These are phyloP conservation scores for Leucopsar rothschildi DNA, from an alignment of 2,113 vertebrate genomes.

Conservation along the genomic window DNA sequence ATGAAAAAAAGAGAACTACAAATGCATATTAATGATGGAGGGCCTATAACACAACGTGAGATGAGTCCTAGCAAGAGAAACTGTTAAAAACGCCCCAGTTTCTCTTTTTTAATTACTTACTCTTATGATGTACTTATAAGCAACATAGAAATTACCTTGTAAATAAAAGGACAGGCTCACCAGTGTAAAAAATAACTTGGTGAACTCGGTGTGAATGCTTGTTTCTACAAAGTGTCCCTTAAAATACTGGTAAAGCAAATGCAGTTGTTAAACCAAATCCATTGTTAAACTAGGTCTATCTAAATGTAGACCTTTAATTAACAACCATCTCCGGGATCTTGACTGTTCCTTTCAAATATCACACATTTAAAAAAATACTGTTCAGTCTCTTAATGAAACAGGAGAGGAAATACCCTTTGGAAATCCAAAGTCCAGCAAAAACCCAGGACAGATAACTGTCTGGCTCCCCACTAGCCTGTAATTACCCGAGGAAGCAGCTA, in stretches of 20 bases:
- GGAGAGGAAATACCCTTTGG: background rate
- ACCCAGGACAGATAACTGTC: background rate
- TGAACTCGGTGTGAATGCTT: background rate
- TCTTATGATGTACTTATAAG: background rate
- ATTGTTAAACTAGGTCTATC: background rate
- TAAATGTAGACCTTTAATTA: background rate
- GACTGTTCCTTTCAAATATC: background rate
- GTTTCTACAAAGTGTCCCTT: background rate
- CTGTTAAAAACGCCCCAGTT: background rate
- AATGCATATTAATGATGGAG: constrained; percentile 39
- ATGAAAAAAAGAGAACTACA: constrained; percentile 10
- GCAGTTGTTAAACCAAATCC: background rate
- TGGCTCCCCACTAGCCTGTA: background rate
- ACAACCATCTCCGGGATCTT: background rate
- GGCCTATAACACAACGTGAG: background rate
- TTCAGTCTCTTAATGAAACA: background rate
- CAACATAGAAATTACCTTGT: background rate
- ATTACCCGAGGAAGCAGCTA: constrained; percentile 18
- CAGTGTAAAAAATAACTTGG: background rate
- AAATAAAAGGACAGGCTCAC: background rate
- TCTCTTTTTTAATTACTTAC: background rate
- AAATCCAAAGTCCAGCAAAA: constrained; percentile 3
- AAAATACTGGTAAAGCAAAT: constrained; percentile 12
- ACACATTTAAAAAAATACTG: background rate
- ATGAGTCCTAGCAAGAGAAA: background rate